Evolutionary conservation across 2,113 vertebrate genomes (phyloP).

Genomic region (Campylomormyrus tamandua): DNA sequence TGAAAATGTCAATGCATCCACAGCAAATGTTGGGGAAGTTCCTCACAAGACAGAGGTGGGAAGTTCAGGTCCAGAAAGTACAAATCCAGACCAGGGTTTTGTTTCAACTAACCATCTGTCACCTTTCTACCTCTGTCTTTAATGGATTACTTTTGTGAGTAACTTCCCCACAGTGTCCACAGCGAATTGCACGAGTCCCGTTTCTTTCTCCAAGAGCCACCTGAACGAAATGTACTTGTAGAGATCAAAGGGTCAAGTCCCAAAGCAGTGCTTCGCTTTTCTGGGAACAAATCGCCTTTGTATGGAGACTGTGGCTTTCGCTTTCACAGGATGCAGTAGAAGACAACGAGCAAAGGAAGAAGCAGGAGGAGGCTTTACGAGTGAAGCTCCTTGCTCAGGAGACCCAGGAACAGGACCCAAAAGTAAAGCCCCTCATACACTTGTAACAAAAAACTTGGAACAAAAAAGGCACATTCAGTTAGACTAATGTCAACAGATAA

Average conservation of each 20-base stretch:
- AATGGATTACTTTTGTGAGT: background rate
- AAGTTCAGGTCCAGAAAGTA: background rate
- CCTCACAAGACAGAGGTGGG: background rate
- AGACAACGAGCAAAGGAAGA: slow-evolving; percentile 82
- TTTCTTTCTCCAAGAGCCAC: background rate
- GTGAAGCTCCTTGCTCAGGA: slow-evolving; percentile 91
- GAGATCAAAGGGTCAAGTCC: background rate
- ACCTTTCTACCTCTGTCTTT: no score
- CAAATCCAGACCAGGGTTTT: background rate
- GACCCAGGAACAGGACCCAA: slow-evolving; percentile 87
- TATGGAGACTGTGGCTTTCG: slow-evolving; percentile 8
- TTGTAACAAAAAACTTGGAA: background rate
- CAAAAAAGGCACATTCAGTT: background rate
- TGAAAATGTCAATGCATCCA: background rate
- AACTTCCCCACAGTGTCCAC: background rate
- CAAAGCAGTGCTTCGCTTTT: background rate
- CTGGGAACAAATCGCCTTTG: background rate
- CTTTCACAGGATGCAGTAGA: slow-evolving; percentile 75
- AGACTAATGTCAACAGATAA: background rate
- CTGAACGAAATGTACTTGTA: background rate
- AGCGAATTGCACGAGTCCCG: background rate
- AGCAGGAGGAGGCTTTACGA: slow-evolving; percentile 86
- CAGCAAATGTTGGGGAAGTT: background rate
- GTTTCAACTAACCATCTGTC: background rate
- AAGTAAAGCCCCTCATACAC: slow-evolving; percentile 54